phyloP scores from a whole-genome alignment of 2,113 vertebrate genomes.

The Cariama cristata region DNA sequence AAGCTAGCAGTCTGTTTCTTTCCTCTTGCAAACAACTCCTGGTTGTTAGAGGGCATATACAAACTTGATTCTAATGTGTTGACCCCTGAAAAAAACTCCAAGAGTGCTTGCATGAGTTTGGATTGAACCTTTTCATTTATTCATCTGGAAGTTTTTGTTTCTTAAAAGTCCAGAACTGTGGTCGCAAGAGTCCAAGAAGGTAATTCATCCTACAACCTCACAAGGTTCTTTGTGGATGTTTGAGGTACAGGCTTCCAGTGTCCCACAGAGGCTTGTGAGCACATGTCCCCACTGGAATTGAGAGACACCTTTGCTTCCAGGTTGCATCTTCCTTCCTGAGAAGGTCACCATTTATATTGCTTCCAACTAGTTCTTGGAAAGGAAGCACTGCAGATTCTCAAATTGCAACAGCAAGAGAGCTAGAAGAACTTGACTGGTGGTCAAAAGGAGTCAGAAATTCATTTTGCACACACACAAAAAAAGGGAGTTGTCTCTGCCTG shows the following conservation, averaged over 20 bases:
- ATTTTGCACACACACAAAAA: not conserved
- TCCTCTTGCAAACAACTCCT: not conserved
- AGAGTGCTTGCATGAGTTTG: not conserved
- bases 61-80: not conserved
- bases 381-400: not conserved
- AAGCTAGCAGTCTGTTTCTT: not conserved
- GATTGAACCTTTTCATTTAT: not conserved
- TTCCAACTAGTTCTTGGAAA: not conserved
- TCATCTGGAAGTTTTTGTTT: not conserved
- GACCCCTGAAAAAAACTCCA: not conserved
- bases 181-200: not conserved
- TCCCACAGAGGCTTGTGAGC: not conserved
- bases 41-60: not conserved
- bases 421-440: not conserved
- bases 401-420: not conserved
- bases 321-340: not conserved
- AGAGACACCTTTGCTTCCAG: not conserved
- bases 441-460: not conserved
- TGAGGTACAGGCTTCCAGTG: not conserved
- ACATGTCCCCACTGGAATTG: not conserved
- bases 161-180: not conserved
- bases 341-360: not conserved
- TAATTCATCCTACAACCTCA: not conserved
- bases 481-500: not conserved
- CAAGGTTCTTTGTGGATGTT: not conserved